Evolutionary conservation across 2,888 invertebrate species (phyloP).

Genomic region (Melanchra persicariae): DNA sequence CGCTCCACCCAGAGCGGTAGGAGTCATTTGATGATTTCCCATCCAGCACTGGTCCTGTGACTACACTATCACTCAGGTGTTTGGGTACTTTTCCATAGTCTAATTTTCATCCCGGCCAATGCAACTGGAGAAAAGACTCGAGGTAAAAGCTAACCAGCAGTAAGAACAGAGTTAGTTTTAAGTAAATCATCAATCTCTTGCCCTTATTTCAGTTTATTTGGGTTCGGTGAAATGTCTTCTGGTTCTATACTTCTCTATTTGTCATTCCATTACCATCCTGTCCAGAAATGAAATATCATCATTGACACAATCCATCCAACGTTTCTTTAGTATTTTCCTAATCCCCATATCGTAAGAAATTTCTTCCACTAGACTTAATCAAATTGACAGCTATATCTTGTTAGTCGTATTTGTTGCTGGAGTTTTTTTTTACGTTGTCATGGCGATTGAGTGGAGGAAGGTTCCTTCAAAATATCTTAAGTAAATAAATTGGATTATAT

Average conservation of each 20-base stretch:
- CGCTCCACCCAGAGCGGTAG: too few relatives aligned
- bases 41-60: neutral
- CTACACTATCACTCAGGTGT: neutral
- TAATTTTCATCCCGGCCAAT: neutral
- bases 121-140: too few relatives aligned
- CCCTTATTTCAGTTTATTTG: neutral
- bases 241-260: neutral
- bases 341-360: too few relatives aligned
- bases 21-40: too few relatives aligned
- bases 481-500: conserved; percentile 17
- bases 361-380: too few relatives aligned
- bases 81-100: neutral
- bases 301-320: too few relatives aligned
- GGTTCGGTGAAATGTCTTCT: neutral
- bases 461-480: neutral
- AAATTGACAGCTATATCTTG: too few relatives aligned
- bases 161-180: neutral
- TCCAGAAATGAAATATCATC: too few relatives aligned
- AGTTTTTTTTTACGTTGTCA: neutral
- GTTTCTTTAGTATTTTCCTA: too few relatives aligned
- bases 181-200: neutral
- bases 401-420: too few relatives aligned
- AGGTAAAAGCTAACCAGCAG: too few relatives aligned
- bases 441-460: neutral
- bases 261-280: too few relatives aligned